Evolutionary conservation across 2,797 vertebrate genomes (phyloP).

Genomic region (Cetoscarus ocellatus): DNA sequence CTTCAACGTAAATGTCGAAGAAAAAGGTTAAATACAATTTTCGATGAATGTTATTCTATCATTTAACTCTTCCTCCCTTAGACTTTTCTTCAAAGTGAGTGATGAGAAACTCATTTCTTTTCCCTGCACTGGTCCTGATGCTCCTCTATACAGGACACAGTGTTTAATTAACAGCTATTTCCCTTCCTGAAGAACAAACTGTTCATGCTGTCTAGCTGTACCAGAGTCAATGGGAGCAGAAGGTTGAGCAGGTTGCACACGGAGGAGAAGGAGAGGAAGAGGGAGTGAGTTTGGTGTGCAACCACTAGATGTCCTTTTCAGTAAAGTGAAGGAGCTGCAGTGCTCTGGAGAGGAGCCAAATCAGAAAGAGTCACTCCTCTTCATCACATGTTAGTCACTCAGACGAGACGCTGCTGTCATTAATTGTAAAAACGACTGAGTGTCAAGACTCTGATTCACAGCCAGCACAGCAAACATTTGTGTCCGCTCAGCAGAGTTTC

Average conservation of each 20-base stretch:
- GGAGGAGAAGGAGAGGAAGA: background rate
- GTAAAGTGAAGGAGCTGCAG: slow-evolving; percentile 41
- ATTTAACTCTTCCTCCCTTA: too few species aligned
- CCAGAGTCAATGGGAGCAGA: background rate
- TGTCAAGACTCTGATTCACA: slow-evolving; percentile 79
- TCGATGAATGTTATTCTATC: too few species aligned
- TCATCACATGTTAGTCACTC: slow-evolving; percentile 67
- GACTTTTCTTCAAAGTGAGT: too few species aligned
- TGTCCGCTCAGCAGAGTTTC: slow-evolving; percentile 68
- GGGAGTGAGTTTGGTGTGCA: slow-evolving; percentile 17
- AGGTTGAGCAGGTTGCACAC: slow-evolving; percentile 18
- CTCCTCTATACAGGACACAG: too few species aligned
- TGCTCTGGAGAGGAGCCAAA: slow-evolving; percentile 48
- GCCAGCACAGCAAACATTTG: slow-evolving; percentile 59
- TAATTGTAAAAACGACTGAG: slow-evolving; percentile 72
- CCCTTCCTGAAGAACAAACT: slow-evolving; percentile 50
- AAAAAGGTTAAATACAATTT: too few species aligned
- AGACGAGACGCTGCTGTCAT: slow-evolving; percentile 78
- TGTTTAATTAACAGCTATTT: slow-evolving; percentile 70
- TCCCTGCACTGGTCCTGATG: too few species aligned
- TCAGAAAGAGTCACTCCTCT: slow-evolving; percentile 60
- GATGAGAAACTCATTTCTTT: too few species aligned
- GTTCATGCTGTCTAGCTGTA: slow-evolving; percentile 16
- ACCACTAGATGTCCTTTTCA: slow-evolving; percentile 68
- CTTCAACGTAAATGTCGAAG: too few species aligned